These are phyloP conservation scores for Apamea crenata DNA, from an alignment of 2,888 invertebrate species.

Conservation along the genomic window DNA sequence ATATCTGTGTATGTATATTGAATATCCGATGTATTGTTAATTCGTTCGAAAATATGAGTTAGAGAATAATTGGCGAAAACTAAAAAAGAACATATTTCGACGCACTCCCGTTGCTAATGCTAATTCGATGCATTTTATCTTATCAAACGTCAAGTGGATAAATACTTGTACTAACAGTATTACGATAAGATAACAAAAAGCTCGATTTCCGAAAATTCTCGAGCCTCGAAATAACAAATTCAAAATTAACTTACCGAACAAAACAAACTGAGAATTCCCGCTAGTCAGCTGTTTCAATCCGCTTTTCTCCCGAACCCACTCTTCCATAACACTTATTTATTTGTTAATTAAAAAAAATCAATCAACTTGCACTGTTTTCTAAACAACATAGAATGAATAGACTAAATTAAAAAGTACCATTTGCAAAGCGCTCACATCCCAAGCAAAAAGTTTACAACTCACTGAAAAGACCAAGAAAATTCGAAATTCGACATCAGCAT, in stretches of 20 bases:
- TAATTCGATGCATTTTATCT: constrained; percentile 60
- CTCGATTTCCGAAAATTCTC: constrained; percentile 11
- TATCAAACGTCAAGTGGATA: constrained; percentile 3
- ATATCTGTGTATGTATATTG: background rate
- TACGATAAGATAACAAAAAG: constrained; percentile 47
- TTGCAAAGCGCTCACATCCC: constrained; percentile 33
- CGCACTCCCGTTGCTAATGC: background rate
- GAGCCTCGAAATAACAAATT: constrained; percentile 28
- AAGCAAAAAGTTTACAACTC: constrained; percentile 42
- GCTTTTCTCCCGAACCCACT: constrained; percentile 58
- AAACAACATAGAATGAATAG: constrained; percentile 19
- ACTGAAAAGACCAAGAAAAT: constrained; percentile 14
- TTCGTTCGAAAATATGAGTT: background rate
- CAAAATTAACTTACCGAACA: constrained; percentile 66
- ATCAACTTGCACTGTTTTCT: constrained; percentile 42
- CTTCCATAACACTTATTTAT: constrained; percentile 60
- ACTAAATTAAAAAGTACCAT: constrained; percentile 25
- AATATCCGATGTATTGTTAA: background rate
- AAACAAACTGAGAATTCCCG: constrained; percentile 57
- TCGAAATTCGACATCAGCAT: constrained; percentile 28
- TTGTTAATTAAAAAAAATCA: constrained; percentile 27
- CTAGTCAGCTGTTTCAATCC: constrained; percentile 56
- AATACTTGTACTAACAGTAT: background rate
- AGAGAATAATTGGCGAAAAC: background rate
- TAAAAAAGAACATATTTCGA: background rate